These are phyloP conservation scores for Atherinosoma microstoma DNA, from an alignment of 2,797 vertebrate genomes.

Conservation along the genomic window DNA sequence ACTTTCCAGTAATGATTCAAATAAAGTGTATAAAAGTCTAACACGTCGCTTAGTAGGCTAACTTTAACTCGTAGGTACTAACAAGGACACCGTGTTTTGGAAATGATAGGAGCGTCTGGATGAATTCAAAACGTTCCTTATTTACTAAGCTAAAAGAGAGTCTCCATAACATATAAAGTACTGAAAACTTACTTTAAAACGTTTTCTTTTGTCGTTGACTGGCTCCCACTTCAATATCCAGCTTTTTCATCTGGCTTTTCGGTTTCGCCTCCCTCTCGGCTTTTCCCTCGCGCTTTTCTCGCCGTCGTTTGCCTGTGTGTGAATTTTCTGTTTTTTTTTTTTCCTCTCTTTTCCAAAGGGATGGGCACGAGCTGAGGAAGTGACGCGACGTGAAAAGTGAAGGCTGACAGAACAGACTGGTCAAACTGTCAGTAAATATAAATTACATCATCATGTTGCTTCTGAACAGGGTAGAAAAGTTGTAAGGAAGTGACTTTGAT, in stretches of 20 bases:
- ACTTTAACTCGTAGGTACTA: neutral
- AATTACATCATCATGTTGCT: neutral
- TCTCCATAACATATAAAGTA: slow-evolving; percentile 37
- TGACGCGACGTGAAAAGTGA: slow-evolving; percentile 80
- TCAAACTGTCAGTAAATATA: slow-evolving; percentile 23
- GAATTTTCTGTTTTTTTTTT: slow-evolving; percentile 68
- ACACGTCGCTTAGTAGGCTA: neutral
- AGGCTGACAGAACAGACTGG: slow-evolving; percentile 18
- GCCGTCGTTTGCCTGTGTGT: slow-evolving; percentile 73
- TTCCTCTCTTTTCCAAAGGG: slow-evolving; percentile 80
- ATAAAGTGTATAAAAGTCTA: neutral
- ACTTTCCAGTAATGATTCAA: neutral
- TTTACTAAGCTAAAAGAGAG: slow-evolving; percentile 40
- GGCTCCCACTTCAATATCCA: slow-evolving; percentile 53
- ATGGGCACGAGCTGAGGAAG: slow-evolving; percentile 85
- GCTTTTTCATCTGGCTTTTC: slow-evolving; percentile 69
- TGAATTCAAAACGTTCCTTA: slow-evolving; percentile 14
- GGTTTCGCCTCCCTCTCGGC: slow-evolving; percentile 52
- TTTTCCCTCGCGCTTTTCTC: slow-evolving; percentile 72
- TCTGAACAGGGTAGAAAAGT: neutral
- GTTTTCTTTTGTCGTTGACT: slow-evolving; percentile 44
- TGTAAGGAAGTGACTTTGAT: no score
- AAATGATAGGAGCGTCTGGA: slow-evolving; percentile 13
- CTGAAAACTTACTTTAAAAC: slow-evolving; percentile 74
- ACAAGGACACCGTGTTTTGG: neutral